Base-by-base conservation (phyloP, 1,140 invertebrate genomes). In the Tetramorium alpestre region DNA sequence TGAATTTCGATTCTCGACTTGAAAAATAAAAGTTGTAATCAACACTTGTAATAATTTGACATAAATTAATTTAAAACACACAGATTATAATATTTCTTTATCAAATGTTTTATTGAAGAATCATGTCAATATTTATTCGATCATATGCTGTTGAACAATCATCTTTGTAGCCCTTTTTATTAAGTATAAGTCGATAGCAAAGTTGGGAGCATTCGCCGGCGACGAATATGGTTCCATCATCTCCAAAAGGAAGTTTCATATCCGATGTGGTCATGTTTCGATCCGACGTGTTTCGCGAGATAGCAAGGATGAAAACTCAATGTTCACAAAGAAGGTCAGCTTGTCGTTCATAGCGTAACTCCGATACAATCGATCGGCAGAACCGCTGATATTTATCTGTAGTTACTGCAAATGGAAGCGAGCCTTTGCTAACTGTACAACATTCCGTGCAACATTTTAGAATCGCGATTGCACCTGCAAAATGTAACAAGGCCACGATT, bases 211-310 rank as follows among this genome's bases (percentile, higher is more conserved):
- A n/a, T 41, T 51, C n/a, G 33, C 25, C 25, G 7, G 65, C 65
- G 60, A 47, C 44, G 16, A 70, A 49, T 65, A 44, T 65, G 16
- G 28, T 11, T 51, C 56, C 78, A 47, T 67, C 64, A 90, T 90
- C 82, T 86, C 70, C 60, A 16, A 69, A 51, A 88, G 89, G 87
- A 91, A 91, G 85, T 91, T 91, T 90, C 86, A 91, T 91, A 88
- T 91, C 89, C 88, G 88, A 89, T 76, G 82, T 56, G 70, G 64
- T 82, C 73, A 13, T 85, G 47, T 75, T 87, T 62, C 72, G 65
- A 44, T 51, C 22, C 38, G 67, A 58, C 64, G 47, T 38, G 49
- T 76, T 86, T 77, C 33, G 38, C 33, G 18, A 51, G 41, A 41
- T 16, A 62, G n/a, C 60, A 33, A 47, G 51, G 51, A 13, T 60